Evolutionary conservation across 2,797 vertebrate species (phyloP).

Genomic region (Acanthurus tractus): DNA sequence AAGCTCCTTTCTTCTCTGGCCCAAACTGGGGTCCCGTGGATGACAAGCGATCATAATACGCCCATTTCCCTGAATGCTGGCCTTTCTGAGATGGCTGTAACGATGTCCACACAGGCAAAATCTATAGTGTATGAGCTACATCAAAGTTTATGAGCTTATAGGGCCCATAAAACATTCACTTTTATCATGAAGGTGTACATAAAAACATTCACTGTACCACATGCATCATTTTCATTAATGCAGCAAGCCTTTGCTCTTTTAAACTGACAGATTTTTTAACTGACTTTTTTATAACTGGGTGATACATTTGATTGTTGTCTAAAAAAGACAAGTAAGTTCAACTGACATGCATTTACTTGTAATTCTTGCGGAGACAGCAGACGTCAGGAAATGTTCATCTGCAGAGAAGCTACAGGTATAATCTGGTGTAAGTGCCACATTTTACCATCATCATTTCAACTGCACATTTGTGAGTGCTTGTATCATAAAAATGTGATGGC

Average conservation of each 20-base stretch:
- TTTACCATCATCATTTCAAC: constrained; percentile 15
- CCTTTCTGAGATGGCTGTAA: constrained; percentile 21
- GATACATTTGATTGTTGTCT: neutral
- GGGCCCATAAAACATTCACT: constrained; percentile 24
- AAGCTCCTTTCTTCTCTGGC: constrained; percentile 59
- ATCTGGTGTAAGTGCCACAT: neutral
- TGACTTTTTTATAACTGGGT: constrained; percentile 7
- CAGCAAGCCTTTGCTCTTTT: constrained; percentile 20
- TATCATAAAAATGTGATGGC: constrained; percentile 48
- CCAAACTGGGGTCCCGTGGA: constrained; percentile 39
- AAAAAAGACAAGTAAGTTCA: neutral
- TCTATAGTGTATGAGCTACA: constrained; percentile 14
- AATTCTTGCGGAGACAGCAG: neutral
- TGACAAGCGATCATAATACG: constrained; percentile 50
- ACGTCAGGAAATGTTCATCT: constrained; percentile 3
- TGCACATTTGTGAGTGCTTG: constrained; percentile 10
- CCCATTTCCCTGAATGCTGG: constrained; percentile 39
- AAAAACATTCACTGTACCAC: constrained; percentile 31
- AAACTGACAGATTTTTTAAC: constrained; percentile 3
- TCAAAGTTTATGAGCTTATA: constrained; percentile 18
- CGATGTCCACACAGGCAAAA: constrained; percentile 30
- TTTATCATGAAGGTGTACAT: constrained; percentile 27
- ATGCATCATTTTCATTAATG: constrained; percentile 20
- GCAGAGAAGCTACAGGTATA: constrained; percentile 42
- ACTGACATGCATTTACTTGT: neutral